Conservation (phyloP, 2,113 vertebrate species). For the Pseudorhombus dupliciocellatus region DNA sequence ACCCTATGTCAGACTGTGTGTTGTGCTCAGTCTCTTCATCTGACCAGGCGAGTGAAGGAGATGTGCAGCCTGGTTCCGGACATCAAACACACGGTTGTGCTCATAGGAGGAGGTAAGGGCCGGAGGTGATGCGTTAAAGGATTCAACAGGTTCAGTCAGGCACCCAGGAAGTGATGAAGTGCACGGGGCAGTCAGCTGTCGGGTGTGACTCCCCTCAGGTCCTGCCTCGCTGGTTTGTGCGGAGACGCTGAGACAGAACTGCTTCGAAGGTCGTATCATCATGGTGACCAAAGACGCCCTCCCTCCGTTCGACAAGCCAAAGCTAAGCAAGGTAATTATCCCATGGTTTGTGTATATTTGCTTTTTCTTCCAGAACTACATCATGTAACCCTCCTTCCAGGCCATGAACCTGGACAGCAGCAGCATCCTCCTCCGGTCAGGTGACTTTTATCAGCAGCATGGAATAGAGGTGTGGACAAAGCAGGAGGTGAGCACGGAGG, state of each 20-base stretch:
- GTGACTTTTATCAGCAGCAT: constrained; percentile 80
- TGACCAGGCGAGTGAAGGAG: constrained; percentile 77
- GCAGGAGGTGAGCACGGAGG: constrained; percentile 80
- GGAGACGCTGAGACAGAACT: constrained; percentile 88
- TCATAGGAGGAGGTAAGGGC: constrained; percentile 82
- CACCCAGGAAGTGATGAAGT: too few species aligned
- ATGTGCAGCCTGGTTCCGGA: constrained; percentile 76
- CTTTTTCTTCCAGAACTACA: too few species aligned
- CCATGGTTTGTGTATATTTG: neutral
- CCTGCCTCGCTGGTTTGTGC: constrained; percentile 88
- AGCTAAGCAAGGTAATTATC: constrained; percentile 86
- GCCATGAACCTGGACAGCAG: constrained; percentile 80
- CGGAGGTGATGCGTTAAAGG: neutral
- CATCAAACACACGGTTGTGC: constrained; percentile 68
- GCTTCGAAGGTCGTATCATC: constrained; percentile 85
- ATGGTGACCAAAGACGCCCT: constrained; percentile 84
- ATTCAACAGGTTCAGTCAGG: neutral
- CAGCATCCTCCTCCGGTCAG: constrained; percentile 79
- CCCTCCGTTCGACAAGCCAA: constrained; percentile 85
- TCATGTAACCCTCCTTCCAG: constrained; percentile 62
- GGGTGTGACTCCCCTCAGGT: too few species aligned
- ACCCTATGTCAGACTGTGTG: neutral
- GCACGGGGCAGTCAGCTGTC: too few species aligned
- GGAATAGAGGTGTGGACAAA: constrained; percentile 84
- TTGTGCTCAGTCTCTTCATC: constrained; percentile 75